These are phyloP conservation scores for Cephus pulcher DNA, from an alignment of 2,888 invertebrate genomes.

Conservation along the genomic window DNA sequence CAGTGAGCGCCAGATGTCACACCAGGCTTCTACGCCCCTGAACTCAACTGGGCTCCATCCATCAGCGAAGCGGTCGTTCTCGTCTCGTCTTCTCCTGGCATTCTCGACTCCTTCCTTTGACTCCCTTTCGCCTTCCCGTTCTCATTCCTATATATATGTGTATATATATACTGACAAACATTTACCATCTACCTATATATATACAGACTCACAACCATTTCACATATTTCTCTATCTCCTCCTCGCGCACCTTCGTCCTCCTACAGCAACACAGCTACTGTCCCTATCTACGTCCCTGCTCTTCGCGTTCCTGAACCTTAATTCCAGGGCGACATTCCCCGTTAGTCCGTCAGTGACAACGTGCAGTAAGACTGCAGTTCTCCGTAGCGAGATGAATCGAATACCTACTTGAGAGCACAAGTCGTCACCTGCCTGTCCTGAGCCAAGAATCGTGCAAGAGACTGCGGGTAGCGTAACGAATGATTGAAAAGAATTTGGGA, in stretches of 20 bases:
- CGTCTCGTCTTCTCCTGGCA: conserved; percentile 42
- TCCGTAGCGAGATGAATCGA: conserved; percentile 4
- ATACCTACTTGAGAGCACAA: neutral
- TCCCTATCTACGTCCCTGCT: neutral
- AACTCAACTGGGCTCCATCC: conserved; percentile 42
- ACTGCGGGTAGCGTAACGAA: neutral
- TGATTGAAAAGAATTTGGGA: neutral
- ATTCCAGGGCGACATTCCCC: conserved; percentile 47
- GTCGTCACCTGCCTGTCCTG: neutral
- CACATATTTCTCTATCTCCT: conserved; percentile 10
- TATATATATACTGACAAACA: neutral
- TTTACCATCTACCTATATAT: neutral
- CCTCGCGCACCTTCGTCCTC: conserved; percentile 37
- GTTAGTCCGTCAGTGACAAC: conserved; percentile 28
- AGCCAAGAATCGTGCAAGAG: neutral
- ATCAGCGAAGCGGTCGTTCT: conserved; percentile 45
- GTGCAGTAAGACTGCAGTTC: neutral
- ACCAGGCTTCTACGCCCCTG: conserved; percentile 16
- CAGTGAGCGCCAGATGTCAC: conserved; percentile 5
- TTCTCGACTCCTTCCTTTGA: conserved; percentile 22
- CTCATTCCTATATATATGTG: conserved; percentile 34
- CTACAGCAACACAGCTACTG: neutral
- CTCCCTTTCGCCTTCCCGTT: conserved; percentile 40
- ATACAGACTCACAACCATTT: neutral
- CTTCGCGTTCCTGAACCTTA: conserved; percentile 35